Evolutionary conservation across 2,113 vertebrate genomes (phyloP), one percentile per base, ranked within the genome.

Genomic region (Mustela lutreola): DNA sequence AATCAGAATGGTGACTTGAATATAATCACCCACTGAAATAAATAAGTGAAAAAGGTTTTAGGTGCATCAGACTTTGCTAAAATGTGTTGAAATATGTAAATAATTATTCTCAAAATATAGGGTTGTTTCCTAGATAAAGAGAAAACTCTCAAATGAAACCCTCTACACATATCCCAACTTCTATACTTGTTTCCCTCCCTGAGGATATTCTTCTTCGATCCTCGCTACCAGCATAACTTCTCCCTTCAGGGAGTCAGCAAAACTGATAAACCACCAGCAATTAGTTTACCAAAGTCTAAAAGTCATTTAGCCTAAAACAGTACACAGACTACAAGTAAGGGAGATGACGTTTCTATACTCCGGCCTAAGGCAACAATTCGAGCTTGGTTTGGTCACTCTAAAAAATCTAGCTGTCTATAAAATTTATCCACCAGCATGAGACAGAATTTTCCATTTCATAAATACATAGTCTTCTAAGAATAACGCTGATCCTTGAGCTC

Each of bases 291-390:
- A 70, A 93, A 76, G 21, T 48, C 56, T 31, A 12, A 36, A 94
- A 45, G 19, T 56, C 21, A 21, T 79, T 95, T 56, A 76, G 10
- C 39, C 56, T 63, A 3, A 73, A 84, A 71, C 6, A 50, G 1
- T 11, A 50, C n/a, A 39, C 14, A 80, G 11, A 28, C 11, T 65
- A 11, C 9, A 5, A 14, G n/a, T 62, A 70, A 21, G n/a, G 53
- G 45, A 86, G 39, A 4, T 19, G 24, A 28, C 39, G 16, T 82
- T 73, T 89, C 19, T 71, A 22, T 19, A 28, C 1, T 16, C 11
- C 33, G 10, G 0, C 42, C 39, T 11, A 60, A 10, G 9, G 48
- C 3, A 78, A 4, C 22, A 39, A 56, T 3, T 7, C 1, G 11
- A 45, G 19, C 12, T 65, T 8, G n/a, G 33, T 58, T 84, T 65